A percentile compares a stretch with the other conserved stretches of the same genome.
phyloP scores from a whole-genome alignment of 2,797 vertebrate species.

The Gorsachius magnificus region DNA sequence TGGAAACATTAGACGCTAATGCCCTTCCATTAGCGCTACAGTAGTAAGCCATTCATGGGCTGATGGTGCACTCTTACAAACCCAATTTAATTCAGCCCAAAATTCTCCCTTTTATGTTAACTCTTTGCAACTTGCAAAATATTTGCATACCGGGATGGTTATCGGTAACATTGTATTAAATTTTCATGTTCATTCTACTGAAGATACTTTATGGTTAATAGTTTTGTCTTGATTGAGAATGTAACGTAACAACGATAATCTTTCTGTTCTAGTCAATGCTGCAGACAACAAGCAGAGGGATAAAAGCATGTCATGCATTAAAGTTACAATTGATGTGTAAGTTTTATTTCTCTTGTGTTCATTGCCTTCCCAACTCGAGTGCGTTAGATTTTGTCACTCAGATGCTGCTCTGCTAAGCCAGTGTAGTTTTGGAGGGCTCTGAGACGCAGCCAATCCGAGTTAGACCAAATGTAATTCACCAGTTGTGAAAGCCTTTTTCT shows the following conservation, averaged over 20 bases:
- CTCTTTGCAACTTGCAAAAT: background rate
- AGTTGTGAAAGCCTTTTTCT: background rate
- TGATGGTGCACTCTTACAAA: background rate
- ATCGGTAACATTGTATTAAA: background rate
- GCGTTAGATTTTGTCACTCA: background rate
- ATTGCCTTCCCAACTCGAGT: background rate
- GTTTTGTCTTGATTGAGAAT: background rate
- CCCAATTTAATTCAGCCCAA: background rate
- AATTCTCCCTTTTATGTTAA: background rate
- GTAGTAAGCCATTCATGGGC: background rate
- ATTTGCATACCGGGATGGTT: background rate
- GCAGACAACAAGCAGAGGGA: slow-evolving; percentile 99
- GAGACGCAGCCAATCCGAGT: fast-evolving
- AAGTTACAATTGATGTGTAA: slow-evolving; percentile 93
- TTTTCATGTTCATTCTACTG: background rate
- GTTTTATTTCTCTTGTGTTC: slow-evolving; percentile 59
- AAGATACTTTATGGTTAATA: background rate
- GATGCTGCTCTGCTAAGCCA: background rate
- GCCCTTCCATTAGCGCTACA: background rate
- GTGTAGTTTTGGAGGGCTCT: background rate
- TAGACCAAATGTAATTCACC: background rate
- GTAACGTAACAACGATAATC: background rate
- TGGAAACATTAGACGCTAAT: background rate
- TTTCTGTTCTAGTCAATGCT: slow-evolving; percentile 86
- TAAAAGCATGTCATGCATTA: slow-evolving; percentile 92